Percentiles rank a stretch among this genome's conserved stretches.
Evolutionary conservation across 2,888 invertebrate genomes (phyloP).

Genomic region (Sphaerophoria taeniata): DNA sequence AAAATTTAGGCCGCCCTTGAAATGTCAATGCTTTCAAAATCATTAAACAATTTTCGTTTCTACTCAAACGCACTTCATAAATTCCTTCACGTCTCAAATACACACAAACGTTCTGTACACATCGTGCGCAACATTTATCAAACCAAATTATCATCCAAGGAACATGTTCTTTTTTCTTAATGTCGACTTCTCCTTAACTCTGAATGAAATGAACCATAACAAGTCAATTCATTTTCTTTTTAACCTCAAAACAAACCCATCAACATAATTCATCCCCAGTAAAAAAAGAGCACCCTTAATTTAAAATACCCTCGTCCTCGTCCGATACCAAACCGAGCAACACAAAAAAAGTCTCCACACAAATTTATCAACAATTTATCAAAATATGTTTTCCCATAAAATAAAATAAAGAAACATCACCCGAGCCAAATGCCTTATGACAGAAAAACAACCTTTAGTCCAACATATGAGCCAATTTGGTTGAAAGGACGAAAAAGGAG

Average conservation of each 20-base stretch:
- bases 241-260: slow-evolving; percentile 41
- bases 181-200: too few species aligned
- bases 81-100: neutral
- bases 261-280: slow-evolving; percentile 28
- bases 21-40: neutral
- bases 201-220: slow-evolving; percentile 23
- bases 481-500: neutral
- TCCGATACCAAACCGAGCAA: neutral
- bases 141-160: slow-evolving; percentile 25
- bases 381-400: slow-evolving; percentile 44
- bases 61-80: neutral
- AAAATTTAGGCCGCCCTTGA: too few species aligned
- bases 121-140: slow-evolving; percentile 17
- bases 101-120: neutral
- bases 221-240: slow-evolving; percentile 31
- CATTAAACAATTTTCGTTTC: neutral
- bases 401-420: neutral
- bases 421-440: slow-evolving; percentile 33
- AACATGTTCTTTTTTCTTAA: slow-evolving; percentile 10
- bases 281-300: slow-evolving; percentile 6
- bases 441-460: slow-evolving; percentile 33
- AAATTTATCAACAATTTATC: slow-evolving; percentile 38
- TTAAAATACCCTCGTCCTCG: slow-evolving; percentile 9
- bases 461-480: slow-evolving; percentile 17
- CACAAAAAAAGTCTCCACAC: slow-evolving; percentile 1